phyloP scores from a whole-genome alignment of 2,797 vertebrate species.

The Ptychobarbus kaznakovi region DNA sequence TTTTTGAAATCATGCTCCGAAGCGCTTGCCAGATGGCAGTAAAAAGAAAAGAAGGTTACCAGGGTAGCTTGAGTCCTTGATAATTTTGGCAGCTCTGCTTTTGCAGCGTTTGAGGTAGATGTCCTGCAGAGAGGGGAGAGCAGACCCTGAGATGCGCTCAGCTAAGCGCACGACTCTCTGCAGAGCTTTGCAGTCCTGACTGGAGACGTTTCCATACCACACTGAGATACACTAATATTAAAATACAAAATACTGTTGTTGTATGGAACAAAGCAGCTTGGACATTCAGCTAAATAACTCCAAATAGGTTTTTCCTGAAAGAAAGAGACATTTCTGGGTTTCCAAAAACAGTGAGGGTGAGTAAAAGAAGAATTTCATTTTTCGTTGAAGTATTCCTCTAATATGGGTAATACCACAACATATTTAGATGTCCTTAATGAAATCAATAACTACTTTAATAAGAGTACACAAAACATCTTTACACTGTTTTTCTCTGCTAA shows the following conservation, averaged over 20 bases:
- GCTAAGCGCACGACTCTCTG: no score
- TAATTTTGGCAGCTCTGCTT: no score
- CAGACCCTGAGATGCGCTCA: no score
- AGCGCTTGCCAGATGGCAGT: no score
- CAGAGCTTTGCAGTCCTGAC: no score
- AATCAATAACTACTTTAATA: not conserved
- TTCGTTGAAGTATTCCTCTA: not conserved
- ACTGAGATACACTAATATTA: no score
- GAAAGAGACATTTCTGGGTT: not conserved
- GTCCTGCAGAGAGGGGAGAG: no score
- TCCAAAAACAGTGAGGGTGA: not conserved
- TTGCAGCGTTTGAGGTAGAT: no score
- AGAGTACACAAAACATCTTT: not conserved
- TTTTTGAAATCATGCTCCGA: no score
- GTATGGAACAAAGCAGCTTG: not conserved
- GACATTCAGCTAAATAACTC: slow-evolving; percentile 7
- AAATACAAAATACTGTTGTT: not conserved
- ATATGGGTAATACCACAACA: not conserved
- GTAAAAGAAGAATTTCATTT: not conserved
- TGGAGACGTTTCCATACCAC: no score
- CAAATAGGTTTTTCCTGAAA: not conserved
- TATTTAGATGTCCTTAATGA: not conserved
- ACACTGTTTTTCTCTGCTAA: not conserved
- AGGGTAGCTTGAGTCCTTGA: no score
- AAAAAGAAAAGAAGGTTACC: no score